Evolutionary conservation across 2,797 vertebrate species (phyloP), one percentile per base, ranked within the genome.

Genomic region (Tangara arthus): DNA sequence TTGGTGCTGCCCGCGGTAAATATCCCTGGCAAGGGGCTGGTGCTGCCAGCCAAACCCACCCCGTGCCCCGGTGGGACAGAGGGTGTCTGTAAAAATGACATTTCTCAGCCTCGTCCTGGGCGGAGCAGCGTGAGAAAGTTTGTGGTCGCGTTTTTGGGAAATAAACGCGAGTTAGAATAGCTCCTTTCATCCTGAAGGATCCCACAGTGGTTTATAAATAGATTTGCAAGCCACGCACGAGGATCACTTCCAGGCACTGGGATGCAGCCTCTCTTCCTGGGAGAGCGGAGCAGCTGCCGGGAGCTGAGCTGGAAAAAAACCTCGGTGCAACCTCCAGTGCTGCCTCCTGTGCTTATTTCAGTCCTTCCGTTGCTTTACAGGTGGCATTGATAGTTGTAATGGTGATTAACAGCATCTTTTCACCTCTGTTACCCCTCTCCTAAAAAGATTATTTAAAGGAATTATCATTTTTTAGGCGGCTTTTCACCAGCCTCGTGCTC

Each of bases 171-270:
- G 34, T 69, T 55, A 63, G 46, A 91, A 91, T 1, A 63, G 80
- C 55, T 90, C 72, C 82, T 93, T 90, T 90, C 82, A 91, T 56
- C 65, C 87, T 14, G 41, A 15, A 79, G 73, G 78, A 87, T 82
- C 81, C 87, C 86, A 65, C 63, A 47, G 91, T 3, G 82, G 32
- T 93, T 61, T 96, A 96, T 94, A 95, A 96, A 96, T 75, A 90
- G 94, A 61, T 39, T 11, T 6, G 14, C 82, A 66, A 56, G 5
- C 82, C 46, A 1, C 16, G 84, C 65, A 4, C 47, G 2, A 18
- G 82, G 94, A 78, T 93, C 76, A 4, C 55, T 91, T 92, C 91
- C 94, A 80, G 89, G 91, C 82, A 13, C 56, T 2, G 87, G 42
- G 89, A 14, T 0, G 11, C 60, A 56, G 90, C 85, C n/a, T n/a